phyloP scores from a whole-genome alignment of 2,113 vertebrate genomes.

The Rhipidura dahli region DNA sequence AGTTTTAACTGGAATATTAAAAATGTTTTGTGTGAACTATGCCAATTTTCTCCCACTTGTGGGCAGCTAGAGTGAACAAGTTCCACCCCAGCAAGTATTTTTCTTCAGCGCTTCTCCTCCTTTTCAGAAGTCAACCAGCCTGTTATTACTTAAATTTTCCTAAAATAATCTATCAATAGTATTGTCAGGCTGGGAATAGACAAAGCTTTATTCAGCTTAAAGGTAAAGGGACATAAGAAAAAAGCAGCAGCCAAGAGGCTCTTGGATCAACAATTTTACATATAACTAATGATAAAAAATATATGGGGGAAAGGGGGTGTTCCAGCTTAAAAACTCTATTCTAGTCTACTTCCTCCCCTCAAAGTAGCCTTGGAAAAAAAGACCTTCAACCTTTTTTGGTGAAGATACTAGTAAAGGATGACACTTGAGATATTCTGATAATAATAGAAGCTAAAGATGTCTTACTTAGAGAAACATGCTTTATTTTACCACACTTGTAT shows the following conservation, averaged over 20 bases:
- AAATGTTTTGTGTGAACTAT: neutral
- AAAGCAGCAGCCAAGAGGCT: neutral
- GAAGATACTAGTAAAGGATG: neutral
- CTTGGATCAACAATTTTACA: neutral
- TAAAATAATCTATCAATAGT: neutral
- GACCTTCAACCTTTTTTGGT: neutral
- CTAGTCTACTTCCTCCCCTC: neutral
- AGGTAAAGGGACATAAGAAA: neutral
- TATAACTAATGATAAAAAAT: neutral
- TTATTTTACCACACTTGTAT: neutral
- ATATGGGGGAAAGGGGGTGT: rapidly evolving
- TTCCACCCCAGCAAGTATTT: neutral
- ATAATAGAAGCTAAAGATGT: neutral
- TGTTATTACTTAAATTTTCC: neutral
- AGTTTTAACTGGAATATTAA: neutral
- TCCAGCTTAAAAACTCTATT: neutral
- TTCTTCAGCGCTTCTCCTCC: neutral
- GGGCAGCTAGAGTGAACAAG: neutral
- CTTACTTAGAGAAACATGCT: neutral
- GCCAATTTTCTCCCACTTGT: neutral
- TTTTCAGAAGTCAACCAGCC: neutral
- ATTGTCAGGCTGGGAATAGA: neutral
- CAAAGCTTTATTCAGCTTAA: neutral
- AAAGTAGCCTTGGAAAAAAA: neutral
- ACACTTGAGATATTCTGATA: neutral